These are phyloP conservation scores for Magallana nippona DNA, from an alignment of 2,888 invertebrate genomes.

Conservation along the genomic window DNA sequence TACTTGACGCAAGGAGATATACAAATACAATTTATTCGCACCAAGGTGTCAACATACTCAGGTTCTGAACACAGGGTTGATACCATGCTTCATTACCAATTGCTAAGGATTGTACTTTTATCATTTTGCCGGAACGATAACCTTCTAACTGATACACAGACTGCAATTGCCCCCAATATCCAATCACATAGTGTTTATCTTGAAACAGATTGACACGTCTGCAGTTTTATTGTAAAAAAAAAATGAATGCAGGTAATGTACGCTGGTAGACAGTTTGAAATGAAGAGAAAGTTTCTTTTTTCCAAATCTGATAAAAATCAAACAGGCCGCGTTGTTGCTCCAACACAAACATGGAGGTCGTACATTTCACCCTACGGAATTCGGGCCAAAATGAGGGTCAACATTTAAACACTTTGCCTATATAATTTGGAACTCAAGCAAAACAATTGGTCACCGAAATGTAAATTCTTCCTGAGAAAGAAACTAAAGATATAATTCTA, in stretches of 20 bases:
- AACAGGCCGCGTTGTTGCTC: neutral
- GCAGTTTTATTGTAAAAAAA: neutral
- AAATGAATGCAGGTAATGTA: neutral
- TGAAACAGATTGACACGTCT: slow-evolving; percentile 2
- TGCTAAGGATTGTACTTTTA: slow-evolving; percentile 6
- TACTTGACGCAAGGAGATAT: no score
- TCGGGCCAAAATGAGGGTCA: neutral
- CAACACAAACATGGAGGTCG: slow-evolving; percentile 20
- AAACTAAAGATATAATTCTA: no score
- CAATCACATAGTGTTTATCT: slow-evolving; percentile 4
- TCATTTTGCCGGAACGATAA: slow-evolving; percentile 8
- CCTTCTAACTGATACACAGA: slow-evolving; percentile 11
- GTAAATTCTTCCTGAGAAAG: no score
- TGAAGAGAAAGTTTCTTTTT: neutral
- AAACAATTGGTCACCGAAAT: no score
- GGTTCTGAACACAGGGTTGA: no score
- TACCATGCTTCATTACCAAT: no score
- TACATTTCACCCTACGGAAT: slow-evolving; percentile 3
- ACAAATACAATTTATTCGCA: no score
- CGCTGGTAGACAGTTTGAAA: neutral
- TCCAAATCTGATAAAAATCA: slow-evolving; percentile 20
- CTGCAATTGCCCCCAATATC: neutral
- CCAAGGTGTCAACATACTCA: no score
- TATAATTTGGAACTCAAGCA: no score
- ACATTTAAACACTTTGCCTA: no score